phyloP scores from a whole-genome alignment of 2,113 vertebrate species.

The Notiomystis cincta region DNA sequence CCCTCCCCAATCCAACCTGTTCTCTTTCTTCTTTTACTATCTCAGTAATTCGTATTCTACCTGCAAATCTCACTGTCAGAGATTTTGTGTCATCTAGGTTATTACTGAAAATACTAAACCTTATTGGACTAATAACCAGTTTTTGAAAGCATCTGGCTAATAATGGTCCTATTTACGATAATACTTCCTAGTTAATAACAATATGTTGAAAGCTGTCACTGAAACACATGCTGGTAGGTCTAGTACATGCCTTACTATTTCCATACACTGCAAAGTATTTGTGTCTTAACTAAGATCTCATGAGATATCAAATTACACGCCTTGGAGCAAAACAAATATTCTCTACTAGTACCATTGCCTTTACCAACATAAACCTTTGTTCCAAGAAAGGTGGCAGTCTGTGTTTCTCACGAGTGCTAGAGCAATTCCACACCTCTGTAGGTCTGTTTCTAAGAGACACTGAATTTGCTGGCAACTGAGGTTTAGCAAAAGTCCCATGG shows the following conservation, averaged over 20 bases:
- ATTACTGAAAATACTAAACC: background rate
- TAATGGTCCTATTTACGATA: background rate
- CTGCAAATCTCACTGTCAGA: background rate
- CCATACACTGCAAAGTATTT: background rate
- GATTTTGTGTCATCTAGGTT: background rate
- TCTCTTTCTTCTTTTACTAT: background rate
- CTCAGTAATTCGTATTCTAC: background rate
- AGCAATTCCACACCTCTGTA: background rate
- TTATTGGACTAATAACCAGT: background rate
- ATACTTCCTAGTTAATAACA: background rate
- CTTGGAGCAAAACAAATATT: background rate
- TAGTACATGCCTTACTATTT: background rate
- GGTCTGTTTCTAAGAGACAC: background rate
- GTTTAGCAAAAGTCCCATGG: background rate
- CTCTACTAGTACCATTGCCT: background rate
- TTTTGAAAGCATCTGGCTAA: background rate
- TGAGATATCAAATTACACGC: background rate
- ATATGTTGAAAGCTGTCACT: background rate
- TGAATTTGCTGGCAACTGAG: background rate
- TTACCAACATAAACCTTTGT: background rate
- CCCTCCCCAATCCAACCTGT: background rate
- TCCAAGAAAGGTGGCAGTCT: background rate
- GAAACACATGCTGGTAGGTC: background rate
- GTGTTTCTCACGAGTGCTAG: background rate
- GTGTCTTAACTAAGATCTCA: background rate